Evolutionary conservation across 64 coral and sea anemone species (phyloP).

Genomic region (Montipora efflorescens): DNA sequence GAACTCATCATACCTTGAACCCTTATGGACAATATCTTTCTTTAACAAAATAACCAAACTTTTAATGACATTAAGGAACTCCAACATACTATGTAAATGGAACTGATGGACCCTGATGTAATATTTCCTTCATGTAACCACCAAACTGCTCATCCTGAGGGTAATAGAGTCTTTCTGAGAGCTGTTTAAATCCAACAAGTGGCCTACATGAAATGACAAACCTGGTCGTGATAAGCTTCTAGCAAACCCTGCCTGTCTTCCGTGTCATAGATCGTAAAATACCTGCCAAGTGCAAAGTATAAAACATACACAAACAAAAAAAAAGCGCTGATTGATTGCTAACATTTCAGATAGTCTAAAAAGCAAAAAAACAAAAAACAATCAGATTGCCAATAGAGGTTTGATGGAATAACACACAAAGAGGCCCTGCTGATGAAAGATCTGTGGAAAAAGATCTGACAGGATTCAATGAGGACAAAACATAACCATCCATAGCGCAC

Average conservation of each 20-base stretch:
- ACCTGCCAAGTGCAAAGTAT: slow-evolving; percentile 59
- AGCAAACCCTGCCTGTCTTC: slow-evolving; percentile 87
- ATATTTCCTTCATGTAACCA: too few species aligned
- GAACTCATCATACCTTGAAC: too few species aligned
- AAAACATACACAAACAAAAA: neutral
- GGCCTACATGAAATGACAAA: neutral
- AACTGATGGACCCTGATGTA: too few species aligned
- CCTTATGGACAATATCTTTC: too few species aligned
- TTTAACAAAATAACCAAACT: too few species aligned
- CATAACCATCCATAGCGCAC: too few species aligned
- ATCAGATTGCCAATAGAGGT: neutral
- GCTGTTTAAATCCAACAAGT: too few species aligned
- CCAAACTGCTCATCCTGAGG: too few species aligned
- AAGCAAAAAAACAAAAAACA: neutral
- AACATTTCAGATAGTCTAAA: neutral
- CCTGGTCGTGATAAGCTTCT: slow-evolving; percentile 97
- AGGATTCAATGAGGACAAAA: neutral
- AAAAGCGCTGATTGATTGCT: neutral
- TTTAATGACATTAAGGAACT: too few species aligned
- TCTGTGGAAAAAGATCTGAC: neutral
- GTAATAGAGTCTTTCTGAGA: too few species aligned
- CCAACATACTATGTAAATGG: too few species aligned
- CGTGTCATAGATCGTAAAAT: slow-evolving; percentile 96
- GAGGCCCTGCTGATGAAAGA: neutral
- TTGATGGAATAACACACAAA: neutral